Conservation (phyloP, 2,888 invertebrate species). For the Tachina fera region DNA sequence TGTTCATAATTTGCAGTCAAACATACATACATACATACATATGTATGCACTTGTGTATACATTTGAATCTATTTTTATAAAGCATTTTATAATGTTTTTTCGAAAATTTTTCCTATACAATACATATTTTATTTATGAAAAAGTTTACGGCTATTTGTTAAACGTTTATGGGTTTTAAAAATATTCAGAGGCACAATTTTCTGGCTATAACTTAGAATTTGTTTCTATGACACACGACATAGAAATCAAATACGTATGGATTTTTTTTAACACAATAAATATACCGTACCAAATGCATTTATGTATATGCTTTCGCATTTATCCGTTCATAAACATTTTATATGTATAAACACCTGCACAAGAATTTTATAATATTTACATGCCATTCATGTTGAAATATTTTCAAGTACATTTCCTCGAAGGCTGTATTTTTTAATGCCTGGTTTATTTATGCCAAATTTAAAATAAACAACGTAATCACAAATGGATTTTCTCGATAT, state of each 20-base stretch:
- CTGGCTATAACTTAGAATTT: not conserved
- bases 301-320: constrained; percentile 1
- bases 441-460: not conserved
- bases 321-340: not conserved
- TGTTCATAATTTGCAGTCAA: not conserved
- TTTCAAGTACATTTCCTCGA: constrained; percentile 1
- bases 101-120: not conserved
- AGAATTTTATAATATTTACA: not conserved
- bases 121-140: constrained; percentile 15
- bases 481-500: not conserved
- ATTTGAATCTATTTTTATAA: not conserved
- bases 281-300: constrained; percentile 16
- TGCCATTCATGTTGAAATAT: not conserved
- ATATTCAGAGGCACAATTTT: constrained; percentile 12
- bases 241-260: not conserved
- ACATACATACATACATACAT: not conserved
- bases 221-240: not conserved
- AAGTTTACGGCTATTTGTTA: constrained; percentile 11
- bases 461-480: not conserved
- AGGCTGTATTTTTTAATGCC: constrained; percentile 4
- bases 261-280: not conserved
- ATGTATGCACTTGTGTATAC: not conserved
- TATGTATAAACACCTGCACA: not conserved
- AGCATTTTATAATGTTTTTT: not conserved
- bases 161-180: constrained; percentile 18